Conservation (phyloP, 2,888 invertebrate genomes). For the Lathronympha strigana region DNA sequence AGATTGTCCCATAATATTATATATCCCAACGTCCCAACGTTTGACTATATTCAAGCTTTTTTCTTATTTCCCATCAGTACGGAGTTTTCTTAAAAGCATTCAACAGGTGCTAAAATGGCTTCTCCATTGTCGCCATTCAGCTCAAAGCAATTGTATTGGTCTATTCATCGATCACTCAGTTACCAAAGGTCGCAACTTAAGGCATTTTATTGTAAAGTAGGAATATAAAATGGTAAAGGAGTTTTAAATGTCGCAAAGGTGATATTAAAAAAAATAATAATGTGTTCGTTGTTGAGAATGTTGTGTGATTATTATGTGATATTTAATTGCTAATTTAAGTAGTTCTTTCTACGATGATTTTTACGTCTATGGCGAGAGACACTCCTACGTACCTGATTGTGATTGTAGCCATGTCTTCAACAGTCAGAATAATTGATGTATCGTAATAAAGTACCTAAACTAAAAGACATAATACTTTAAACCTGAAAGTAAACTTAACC, state of each 20-base stretch:
- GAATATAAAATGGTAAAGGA: background rate
- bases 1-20: too few relatives aligned
- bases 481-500: too few relatives aligned
- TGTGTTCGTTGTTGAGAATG: background rate
- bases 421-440: too few relatives aligned
- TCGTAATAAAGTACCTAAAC: too few relatives aligned
- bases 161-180: background rate
- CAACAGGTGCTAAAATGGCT: slow-evolving; percentile 1
- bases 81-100: slow-evolving; percentile 3
- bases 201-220: background rate
- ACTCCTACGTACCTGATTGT: too few relatives aligned
- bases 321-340: too few relatives aligned
- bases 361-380: too few relatives aligned
- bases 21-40: too few relatives aligned
- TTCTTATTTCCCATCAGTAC: background rate
- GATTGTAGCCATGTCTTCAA: too few relatives aligned
- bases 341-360: too few relatives aligned
- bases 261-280: background rate
- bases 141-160: slow-evolving; percentile 1
- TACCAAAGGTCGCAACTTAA: background rate
- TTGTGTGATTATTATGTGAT: background rate
- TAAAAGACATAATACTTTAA: too few relatives aligned
- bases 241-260: slow-evolving; percentile 4
- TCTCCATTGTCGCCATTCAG: background rate
- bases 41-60: background rate